Base-by-base conservation (phyloP, 2,888 invertebrate species). In the Blastobasis adustella region DNA sequence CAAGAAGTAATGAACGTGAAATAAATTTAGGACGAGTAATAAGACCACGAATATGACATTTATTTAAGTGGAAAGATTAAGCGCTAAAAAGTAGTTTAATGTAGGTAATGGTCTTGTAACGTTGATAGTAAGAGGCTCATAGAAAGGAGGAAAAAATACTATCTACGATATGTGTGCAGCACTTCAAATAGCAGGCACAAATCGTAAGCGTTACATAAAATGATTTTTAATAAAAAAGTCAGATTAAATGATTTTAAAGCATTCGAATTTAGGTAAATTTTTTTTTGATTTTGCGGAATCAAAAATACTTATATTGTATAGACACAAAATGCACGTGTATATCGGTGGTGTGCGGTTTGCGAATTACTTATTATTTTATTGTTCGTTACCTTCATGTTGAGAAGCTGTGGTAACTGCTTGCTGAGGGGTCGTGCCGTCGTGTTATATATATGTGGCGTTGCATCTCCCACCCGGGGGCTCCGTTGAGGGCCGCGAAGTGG, bases 371-470 rank as follows among this genome's bases (percentile, higher is more conserved):
- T 58, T 42, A 40, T 6, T 40, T 5, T 42, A 42, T 37, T 48
- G 23, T 54, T 53, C 55, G 69, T 74, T 85, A 87, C 87, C 87
- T 87, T 87, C 87, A 87, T 87, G 78, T 59, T 80, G 85, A 77
- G 85, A 77, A 78, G 84, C 82, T 79, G 74, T 73, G 79, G 71
- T 77, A 71, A 82, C 75, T 87, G 86, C 79, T 72, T 82, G 79
- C 61, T 73, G 73, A 71, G 76, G 73, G 72, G 65, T 73, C 70
- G 67, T 65, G 70, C 65, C 68, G 70, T 68, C 69, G 73, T 74
- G 71, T 85, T 87, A 76, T 23, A 23, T 86, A 87, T 85, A 84
- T 75, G 68, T 69, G 67, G 55, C 59, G 64, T 56, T 59, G 61
- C 65, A 63, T 76, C 85, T 82, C 86, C 86, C 87, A 82, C 85